These are phyloP conservation scores for Pterostichus niger DNA, from an alignment of 2,888 invertebrate species.

Conservation along the genomic window DNA sequence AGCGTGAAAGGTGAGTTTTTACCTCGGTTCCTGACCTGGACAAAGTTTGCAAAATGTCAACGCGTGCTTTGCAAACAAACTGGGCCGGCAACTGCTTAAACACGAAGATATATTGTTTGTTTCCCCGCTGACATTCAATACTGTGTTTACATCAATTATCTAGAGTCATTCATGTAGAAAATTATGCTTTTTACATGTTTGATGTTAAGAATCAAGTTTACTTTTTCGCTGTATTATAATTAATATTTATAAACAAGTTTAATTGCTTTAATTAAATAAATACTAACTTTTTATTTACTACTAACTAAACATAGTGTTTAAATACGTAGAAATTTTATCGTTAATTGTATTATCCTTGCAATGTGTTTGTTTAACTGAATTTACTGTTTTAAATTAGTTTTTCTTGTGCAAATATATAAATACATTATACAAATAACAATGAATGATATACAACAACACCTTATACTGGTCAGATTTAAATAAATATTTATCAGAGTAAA, in stretches of 20 bases:
- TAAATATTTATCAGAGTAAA: too few species aligned
- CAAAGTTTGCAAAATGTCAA: constrained; percentile 29
- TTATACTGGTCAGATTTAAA: too few species aligned
- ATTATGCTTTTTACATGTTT: constrained; percentile 33
- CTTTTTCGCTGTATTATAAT: background rate
- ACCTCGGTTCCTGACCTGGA: constrained; percentile 27
- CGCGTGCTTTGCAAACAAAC: constrained; percentile 49
- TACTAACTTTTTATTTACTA: background rate
- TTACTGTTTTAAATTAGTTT: constrained; percentile 22
- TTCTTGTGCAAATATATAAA: background rate
- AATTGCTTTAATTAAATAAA: constrained; percentile 29
- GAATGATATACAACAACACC: too few species aligned
- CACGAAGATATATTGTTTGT: constrained; percentile 47
- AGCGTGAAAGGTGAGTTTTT: constrained; percentile 30
- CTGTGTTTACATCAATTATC: constrained; percentile 58
- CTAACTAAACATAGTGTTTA: too few species aligned
- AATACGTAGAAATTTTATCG: background rate
- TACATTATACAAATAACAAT: too few species aligned
- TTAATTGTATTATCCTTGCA: constrained; percentile 12
- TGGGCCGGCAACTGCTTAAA: constrained; percentile 28
- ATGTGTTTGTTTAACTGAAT: constrained; percentile 4
- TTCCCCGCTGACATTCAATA: constrained; percentile 52
- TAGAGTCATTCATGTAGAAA: constrained; percentile 47
- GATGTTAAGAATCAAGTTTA: background rate
- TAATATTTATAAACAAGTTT: constrained; percentile 26